These are phyloP conservation scores for Goniozus legneri DNA, from an alignment of 1,140 invertebrate genomes.

Conservation along the genomic window DNA sequence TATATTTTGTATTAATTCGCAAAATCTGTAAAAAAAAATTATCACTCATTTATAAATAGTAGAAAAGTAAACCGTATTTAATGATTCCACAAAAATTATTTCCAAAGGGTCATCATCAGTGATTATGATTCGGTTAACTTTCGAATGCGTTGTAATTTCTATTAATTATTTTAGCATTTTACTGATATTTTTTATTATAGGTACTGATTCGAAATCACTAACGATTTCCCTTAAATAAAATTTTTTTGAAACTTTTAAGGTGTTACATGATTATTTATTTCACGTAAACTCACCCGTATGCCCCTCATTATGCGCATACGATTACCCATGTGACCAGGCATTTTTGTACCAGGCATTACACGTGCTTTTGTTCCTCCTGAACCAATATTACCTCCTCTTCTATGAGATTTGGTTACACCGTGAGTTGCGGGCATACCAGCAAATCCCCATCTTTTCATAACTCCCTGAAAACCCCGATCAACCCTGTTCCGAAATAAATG, in stretches of 20 bases:
- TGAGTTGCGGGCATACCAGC: constrained; percentile 89
- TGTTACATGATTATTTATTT: too few relatives aligned
- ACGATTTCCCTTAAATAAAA: too few relatives aligned
- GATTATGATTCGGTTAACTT: too few relatives aligned
- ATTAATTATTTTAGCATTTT: too few relatives aligned
- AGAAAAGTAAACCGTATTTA: too few relatives aligned
- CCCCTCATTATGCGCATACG: constrained; percentile 69
- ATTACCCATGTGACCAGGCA: constrained; percentile 97
- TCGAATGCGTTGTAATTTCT: too few relatives aligned
- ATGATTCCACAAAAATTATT: too few relatives aligned
- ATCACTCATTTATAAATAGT: background rate
- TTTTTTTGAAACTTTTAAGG: too few relatives aligned
- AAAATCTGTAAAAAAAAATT: constrained; percentile 62
- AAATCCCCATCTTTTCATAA: constrained; percentile 94
- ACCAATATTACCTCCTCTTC: constrained; percentile 87
- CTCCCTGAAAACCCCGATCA: constrained; percentile 96
- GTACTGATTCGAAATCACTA: too few relatives aligned
- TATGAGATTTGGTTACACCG: constrained; percentile 92
- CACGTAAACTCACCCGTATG: constrained; percentile 68
- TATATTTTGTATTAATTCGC: constrained; percentile 90
- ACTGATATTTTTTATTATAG: too few relatives aligned
- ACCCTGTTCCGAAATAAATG: constrained; percentile 69
- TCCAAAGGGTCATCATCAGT: too few relatives aligned
- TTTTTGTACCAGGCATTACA: constrained; percentile 92
- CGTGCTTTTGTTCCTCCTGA: constrained; percentile 77